Evolutionary conservation across 2,888 invertebrate species (phyloP), one percentile per base, ranked within the genome.

Genomic region (Macaria notata): DNA sequence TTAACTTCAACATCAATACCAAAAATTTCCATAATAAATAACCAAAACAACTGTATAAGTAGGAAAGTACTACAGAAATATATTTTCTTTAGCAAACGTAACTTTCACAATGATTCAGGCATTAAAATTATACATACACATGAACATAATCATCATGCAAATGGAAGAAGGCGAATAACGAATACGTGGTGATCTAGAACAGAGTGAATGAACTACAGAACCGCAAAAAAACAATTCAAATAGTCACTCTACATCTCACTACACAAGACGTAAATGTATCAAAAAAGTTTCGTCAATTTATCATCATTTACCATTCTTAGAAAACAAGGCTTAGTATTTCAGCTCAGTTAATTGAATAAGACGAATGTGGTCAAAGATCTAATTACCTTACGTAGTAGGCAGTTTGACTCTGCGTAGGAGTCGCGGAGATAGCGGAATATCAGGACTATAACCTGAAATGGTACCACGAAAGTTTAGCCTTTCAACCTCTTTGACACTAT

Each of bases 291-390:
- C 48, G 50, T 57, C 42, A 52, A 64, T 62, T 58, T 62, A 64
- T 64, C 57, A 59, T 60, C 55, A 62, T 62, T 61, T 61, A 56
- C 50, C 53, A 43, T 59, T 59, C 54, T 54, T 60, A 55, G 51
- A 52, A 49, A 58, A 58, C 58, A 58, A 54, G 49, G 52, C 61
- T 54, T 56, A 59, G 50, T 50, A 61, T 61, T 63, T 66, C 51
- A 61, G 55, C 49, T 64, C 49, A 54, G 50, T 48, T 58, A 57
- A 55, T 57, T 62, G 57, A 59, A 63, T 50, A 49, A 63, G 60
- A 64, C 58, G 42, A 66, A 64, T 58, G 59, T 56, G 43, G 61
- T 56, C 56, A 54, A 56, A 53, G 54, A 61, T 54, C 54, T 61
- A 58, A 58, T 58, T 58, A 57, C 53, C 57, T 45, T 42, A 54